Evolutionary conservation across 2,888 invertebrate species (phyloP).

Genomic region (Spilarctia lutea): DNA sequence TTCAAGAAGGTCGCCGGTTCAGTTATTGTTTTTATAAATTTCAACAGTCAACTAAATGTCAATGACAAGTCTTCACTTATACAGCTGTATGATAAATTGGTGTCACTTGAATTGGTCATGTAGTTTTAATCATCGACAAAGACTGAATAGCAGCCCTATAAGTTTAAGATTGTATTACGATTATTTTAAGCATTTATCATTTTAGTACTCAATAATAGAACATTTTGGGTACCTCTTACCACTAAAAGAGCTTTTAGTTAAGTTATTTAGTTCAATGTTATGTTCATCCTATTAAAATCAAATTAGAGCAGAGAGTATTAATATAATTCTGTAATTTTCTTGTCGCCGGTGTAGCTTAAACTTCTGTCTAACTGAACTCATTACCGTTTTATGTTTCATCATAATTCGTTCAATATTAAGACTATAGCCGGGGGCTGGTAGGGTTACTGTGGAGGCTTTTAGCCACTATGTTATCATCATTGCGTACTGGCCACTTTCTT

Average conservation of each 20-base stretch:
- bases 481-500: slow-evolving; percentile 71
- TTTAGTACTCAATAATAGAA: too few species aligned
- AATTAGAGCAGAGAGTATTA: background rate
- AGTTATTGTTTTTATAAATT: too few species aligned
- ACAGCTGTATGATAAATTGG: too few species aligned
- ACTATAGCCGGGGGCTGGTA: slow-evolving; percentile 58
- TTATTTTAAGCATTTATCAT: too few species aligned
- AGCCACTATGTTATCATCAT: slow-evolving; percentile 72
- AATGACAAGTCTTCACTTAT: too few species aligned
- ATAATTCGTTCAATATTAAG: slow-evolving; percentile 38
- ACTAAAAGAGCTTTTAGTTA: background rate
- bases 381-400: slow-evolving; percentile 22
- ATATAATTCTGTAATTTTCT: background rate
- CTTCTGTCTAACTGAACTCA: background rate
- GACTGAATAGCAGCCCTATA: background rate
- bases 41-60: too few species aligned
- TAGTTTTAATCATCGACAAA: background rate
- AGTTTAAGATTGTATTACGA: too few species aligned
- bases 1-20: too few species aligned
- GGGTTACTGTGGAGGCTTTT: slow-evolving; percentile 71
- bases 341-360: background rate
- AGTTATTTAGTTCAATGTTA: background rate
- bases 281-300: background rate
- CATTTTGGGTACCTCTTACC: background rate
- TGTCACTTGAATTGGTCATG: too few species aligned